Evolutionary conservation across 2,888 invertebrate genomes (phyloP).

Genomic region (Mythimna ferrago): DNA sequence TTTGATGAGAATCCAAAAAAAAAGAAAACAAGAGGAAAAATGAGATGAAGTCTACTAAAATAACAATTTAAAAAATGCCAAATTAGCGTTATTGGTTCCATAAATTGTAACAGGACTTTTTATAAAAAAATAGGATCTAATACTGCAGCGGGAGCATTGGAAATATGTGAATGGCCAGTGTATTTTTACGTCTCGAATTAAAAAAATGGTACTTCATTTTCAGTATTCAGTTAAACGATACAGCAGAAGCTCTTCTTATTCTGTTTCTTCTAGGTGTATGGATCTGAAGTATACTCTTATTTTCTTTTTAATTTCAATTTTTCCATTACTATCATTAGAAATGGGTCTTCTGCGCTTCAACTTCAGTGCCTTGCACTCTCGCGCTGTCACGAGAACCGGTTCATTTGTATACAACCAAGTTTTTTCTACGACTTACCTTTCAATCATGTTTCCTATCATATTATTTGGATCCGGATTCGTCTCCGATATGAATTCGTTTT

Average conservation of each 20-base stretch:
- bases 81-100: neutral
- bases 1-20: too few species aligned
- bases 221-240: too few species aligned
- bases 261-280: too few species aligned
- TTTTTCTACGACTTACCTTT: slow-evolving; percentile 45
- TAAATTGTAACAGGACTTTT: too few species aligned
- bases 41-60: too few species aligned
- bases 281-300: too few species aligned
- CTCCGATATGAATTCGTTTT: slow-evolving; percentile 2
- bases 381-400: slow-evolving; percentile 68
- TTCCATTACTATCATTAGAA: neutral
- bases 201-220: too few species aligned
- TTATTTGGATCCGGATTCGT: slow-evolving; percentile 40
- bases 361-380: slow-evolving; percentile 25
- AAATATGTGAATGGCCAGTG: neutral
- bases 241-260: too few species aligned
- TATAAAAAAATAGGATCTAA: neutral
- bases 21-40: too few species aligned
- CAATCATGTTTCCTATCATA: slow-evolving; percentile 50
- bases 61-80: too few species aligned
- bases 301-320: too few species aligned
- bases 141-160: neutral
- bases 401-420: slow-evolving; percentile 58
- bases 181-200: neutral
- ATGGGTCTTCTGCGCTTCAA: slow-evolving; percentile 38